Base-by-base conservation (phyloP, 2,113 vertebrate species). In the Forbesichthys papilliferus region DNA sequence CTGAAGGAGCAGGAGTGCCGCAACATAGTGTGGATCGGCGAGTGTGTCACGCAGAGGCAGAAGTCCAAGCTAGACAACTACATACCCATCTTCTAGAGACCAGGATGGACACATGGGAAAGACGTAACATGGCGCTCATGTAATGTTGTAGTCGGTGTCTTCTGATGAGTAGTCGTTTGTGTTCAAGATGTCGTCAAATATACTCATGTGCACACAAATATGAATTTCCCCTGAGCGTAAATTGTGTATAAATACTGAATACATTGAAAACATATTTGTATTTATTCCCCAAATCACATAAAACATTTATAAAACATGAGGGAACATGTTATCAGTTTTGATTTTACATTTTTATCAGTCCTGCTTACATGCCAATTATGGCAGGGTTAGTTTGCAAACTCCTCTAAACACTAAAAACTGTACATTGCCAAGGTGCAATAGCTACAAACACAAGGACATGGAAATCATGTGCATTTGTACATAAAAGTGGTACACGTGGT, bases 21-120 rank as follows among this genome's bases (percentile, higher is more conserved):
- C 68, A 99, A 98, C 89, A 98, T 99, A 0, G 98, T 99, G 16
- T 99, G 98, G 98, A 99, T 99, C 0, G 96, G 97, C 0, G 97
- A 99, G 89, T 99, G 98, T 88, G 99, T 99, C 0, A 97, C 98
- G 16, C 97, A 99, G 90, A 92, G 98, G 64, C 98, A 99, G 91
- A 93, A 97, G 13, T 95, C 98, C 78, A 99, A 99, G 92, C 99
- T 99, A 0, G 98, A 99, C 90, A 99, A 99, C 90, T 99, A 99
- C 84, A 99, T 99, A 62, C 96, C 98, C 34, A 99, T 99, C 90
- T 99, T 99, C 90, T 99, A 91, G 93, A 18, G 36, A 42, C 36
- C 36, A 42, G 36, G 36, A 6, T 42, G 4, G 7, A 42, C 7
- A 42, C 7, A 8, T 42, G 36, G 36, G 36, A 42, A 8, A 8